Evolutionary conservation across 92 coral and sea anemone genomes (phyloP), one percentile per base, ranked within the genome.

Genomic region (Pocillopora meandrina): DNA sequence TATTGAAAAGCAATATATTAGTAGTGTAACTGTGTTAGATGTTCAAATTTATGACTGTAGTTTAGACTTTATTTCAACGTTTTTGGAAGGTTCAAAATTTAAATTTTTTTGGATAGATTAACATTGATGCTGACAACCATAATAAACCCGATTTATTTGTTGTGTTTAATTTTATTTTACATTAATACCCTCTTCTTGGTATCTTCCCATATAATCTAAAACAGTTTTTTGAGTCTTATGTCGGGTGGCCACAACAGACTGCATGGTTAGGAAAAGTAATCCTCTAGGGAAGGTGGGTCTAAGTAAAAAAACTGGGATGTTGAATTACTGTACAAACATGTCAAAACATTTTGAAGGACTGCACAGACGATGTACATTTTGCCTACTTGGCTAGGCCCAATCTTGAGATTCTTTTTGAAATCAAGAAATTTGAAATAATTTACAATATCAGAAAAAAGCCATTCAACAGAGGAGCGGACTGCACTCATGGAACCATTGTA

Each of bases 301-400:
- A 85, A 74, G 23, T 67, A 19, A 78, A 85, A 85, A 67, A 67
- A 85, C 67, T 85, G 83, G 16, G 84, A 85, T 56, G 84, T 85
- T 47, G 23, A 36, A 68, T 85, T 85, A 55, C 83, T 77, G 36
- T 85, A 85, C 11, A 85, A 74, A 63, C 84, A 85, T 23, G 84
- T 85, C 69, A 68, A 57, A 60, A 84, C 89, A 85, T 85, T 85
- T 57, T 77, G 89, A 47, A 85, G 83, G 55, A 85, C 64, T 56
- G 89, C 72, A 68, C 83, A 85, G 36, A 85, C 89, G 2, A 85
- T 72, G 35, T 85, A 85, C 83, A 85, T 77, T 84, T 85, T 85
- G 66, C 84, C 89, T 71, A 77, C 84, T 67, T 74, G 69, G 35
- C 85, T 79, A 66, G 79, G 89, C 36, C 89, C 80, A 42, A 87